A percentile compares a stretch with the other conserved stretches of the same genome.
phyloP scores from a whole-genome alignment of 2,888 invertebrate species.

The Nomada fabriciana region DNA sequence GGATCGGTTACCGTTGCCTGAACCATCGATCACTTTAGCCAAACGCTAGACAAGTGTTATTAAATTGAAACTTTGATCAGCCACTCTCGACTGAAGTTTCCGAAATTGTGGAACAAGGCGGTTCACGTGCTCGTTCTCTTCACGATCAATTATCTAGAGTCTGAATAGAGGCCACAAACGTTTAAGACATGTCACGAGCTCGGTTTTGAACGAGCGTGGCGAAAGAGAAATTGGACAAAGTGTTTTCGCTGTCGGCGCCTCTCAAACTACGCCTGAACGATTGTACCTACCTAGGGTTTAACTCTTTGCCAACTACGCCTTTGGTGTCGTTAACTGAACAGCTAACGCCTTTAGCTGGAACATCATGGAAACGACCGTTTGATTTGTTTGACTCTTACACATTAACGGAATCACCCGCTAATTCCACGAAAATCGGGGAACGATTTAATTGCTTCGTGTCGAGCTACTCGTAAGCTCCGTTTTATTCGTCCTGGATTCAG shows the following conservation, averaged over 20 bases:
- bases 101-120: not conserved
- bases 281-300: not conserved
- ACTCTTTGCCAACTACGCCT: not conserved
- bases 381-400: constrained; percentile 17
- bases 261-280: not conserved
- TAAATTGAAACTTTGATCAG: not conserved
- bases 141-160: not conserved
- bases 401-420: not conserved
- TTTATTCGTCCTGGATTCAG: not conserved
- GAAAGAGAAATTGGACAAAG: constrained; percentile 30
- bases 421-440: not conserved
- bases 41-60: not conserved
- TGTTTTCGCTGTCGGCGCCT: not conserved
- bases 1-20: not conserved
- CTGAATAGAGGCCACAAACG: not conserved
- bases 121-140: not conserved
- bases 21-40: constrained; percentile 5
- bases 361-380: not conserved
- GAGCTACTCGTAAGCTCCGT: not conserved
- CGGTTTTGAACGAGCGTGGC: not conserved
- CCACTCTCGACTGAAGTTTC: not conserved
- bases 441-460: constrained; percentile 7
- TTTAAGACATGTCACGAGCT: constrained; percentile 6
- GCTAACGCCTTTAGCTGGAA: not conserved
- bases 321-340: not conserved